Evolutionary conservation across 2,797 vertebrate species (phyloP).

Genomic region (Semaprochilodus insignis): DNA sequence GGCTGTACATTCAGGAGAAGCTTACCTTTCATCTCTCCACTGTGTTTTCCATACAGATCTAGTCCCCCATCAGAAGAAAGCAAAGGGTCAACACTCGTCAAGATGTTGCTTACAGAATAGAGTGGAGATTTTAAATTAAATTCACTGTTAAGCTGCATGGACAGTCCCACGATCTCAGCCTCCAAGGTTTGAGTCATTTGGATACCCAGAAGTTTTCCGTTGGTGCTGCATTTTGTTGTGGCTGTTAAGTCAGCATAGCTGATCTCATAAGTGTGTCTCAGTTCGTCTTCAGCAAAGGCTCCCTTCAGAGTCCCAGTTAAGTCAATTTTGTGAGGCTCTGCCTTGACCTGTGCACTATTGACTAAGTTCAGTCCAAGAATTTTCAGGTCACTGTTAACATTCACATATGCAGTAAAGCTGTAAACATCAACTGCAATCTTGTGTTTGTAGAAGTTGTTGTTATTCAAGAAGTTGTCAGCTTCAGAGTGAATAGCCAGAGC

Average conservation of each 20-base stretch:
- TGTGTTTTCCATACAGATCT: conserved; percentile 82
- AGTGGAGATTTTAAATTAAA: conserved; percentile 85
- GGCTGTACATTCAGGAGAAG: conserved; percentile 89
- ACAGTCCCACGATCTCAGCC: conserved; percentile 82
- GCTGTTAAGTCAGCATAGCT: conserved; percentile 78
- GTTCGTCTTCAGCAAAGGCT: conserved; percentile 78
- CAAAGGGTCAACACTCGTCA: conserved; percentile 81
- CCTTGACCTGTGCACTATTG: conserved; percentile 82
- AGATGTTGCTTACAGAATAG: conserved; percentile 82
- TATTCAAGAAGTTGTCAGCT: conserved; percentile 84
- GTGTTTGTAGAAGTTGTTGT: conserved; percentile 88
- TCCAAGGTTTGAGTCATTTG: conserved; percentile 83
- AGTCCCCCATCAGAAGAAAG: conserved; percentile 83
- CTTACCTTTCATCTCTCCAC: conserved; percentile 88
- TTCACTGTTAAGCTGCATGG: conserved; percentile 78
- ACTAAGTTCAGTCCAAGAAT: conserved; percentile 77
- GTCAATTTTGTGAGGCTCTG: conserved; percentile 82
- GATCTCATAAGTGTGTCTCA: conserved; percentile 87
- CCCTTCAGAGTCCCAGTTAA: conserved; percentile 84
- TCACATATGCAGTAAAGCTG: conserved; percentile 74
- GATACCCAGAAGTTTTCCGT: conserved; percentile 80
- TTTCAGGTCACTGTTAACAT: conserved; percentile 84
- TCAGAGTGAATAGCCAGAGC: conserved; percentile 82
- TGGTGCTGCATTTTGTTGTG: conserved; percentile 84
- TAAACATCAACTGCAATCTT: conserved; percentile 82